Evolutionary conservation across 2,888 invertebrate species (phyloP), one percentile per base, ranked within the genome.

Genomic region (Reticulitermes lucifugus): DNA sequence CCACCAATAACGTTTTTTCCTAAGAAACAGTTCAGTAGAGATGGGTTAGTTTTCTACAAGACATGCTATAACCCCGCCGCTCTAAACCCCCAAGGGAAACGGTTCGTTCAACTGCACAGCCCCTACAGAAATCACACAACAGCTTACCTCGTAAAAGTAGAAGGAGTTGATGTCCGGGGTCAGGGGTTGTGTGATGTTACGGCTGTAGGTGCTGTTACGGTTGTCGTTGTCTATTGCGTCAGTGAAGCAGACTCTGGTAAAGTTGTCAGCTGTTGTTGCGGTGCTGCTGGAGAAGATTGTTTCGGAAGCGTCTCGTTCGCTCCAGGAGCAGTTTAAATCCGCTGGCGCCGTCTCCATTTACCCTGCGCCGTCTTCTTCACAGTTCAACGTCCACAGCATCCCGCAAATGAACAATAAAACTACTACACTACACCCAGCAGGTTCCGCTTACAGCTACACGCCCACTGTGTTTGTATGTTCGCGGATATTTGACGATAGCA

Each of bases 101-200:
- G 9, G 4, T 55, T 55, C 18, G 55, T 55, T 55, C 18, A 55
- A 55, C 14, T 18, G 0, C 18, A 55, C 14, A 4, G 14, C 55
- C 55, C 55, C 14, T 55, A 18, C 14, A 55, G 5, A 55, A 55
- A 55, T 55, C 14, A 55, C 55, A 55, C 2, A 65, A 65, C 7
- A 65, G 1, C 88, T 88, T 89, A 93, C 93, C 92, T 93, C 92
- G 89, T 93, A 93, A 88, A 93, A 93, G 87, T 92, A 93, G 87
- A 93, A 93, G 82, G 93, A 93, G 88, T 93, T 91, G 89, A 93
- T 91, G 85, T 89, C 89, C 88, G 84, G 86, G 12, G 83, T 83
- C 79, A 41, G 35, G 35, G 71, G n/a, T 41, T 70, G 79, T 22
- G 85, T 86, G 60, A 59, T 46, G 82, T 86, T 86, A 6, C 59